Conservation (phyloP, 64 coral and sea anemone genomes). For the Stichodactyla mertensii region DNA sequence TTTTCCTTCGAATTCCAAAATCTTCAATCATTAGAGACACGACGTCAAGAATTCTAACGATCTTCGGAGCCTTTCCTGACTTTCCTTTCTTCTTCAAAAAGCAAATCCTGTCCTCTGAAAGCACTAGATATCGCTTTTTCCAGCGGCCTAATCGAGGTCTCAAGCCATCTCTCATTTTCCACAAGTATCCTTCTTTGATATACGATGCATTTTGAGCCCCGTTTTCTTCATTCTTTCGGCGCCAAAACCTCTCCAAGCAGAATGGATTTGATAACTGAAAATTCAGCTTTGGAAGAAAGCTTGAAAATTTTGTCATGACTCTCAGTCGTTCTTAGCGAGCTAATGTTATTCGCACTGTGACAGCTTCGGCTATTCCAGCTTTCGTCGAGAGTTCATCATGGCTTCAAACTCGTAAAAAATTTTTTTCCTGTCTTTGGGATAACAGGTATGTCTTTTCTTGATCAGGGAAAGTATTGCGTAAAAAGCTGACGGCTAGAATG, state of each 20-base stretch:
- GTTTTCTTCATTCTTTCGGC: neutral
- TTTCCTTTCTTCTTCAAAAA: constrained; percentile 30
- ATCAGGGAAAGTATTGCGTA: neutral
- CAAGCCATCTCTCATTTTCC: constrained; percentile 19
- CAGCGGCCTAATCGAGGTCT: neutral
- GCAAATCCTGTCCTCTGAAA: neutral
- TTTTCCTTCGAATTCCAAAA: constrained; percentile 29
- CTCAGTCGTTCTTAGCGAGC: neutral
- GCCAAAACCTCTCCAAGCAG: neutral
- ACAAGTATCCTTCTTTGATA: constrained; percentile 28
- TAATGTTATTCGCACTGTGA: neutral
- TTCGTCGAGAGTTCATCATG: neutral
- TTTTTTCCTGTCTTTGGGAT: neutral
- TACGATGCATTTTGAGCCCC: neutral
- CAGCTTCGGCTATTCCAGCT: neutral
- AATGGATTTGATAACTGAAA: constrained; percentile 2
- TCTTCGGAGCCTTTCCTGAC: neutral
- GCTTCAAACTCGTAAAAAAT: neutral
- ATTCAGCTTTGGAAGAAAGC: constrained; percentile 1
- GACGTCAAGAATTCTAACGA: constrained; percentile 17
- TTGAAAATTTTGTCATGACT: neutral
- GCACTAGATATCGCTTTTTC: constrained; percentile 16
- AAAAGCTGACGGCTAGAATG: neutral
- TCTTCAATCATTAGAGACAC: constrained; percentile 30
- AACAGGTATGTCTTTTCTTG: neutral